These are phyloP conservation scores for Gracilinanus agilis DNA, from an alignment of 2,113 vertebrate species.

Conservation along the genomic window DNA sequence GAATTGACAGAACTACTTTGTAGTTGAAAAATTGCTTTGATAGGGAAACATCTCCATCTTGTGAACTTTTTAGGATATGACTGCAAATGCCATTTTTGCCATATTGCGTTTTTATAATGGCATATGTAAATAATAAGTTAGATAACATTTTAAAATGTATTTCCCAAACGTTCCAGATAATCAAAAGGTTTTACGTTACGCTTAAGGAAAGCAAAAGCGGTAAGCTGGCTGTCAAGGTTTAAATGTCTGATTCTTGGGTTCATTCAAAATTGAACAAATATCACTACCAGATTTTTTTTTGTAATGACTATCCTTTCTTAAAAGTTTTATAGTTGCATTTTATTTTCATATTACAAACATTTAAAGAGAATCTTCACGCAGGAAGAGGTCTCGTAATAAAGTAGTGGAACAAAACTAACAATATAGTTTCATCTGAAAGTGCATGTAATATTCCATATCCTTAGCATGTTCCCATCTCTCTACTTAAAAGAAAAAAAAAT, in stretches of 20 bases:
- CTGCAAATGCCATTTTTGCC: background rate
- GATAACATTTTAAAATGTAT: background rate
- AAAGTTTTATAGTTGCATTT: background rate
- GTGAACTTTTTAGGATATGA: constrained; percentile 21
- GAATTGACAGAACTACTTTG: background rate
- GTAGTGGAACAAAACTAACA: background rate
- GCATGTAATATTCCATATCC: background rate
- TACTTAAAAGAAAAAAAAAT: too few relatives aligned
- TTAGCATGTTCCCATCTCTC: background rate
- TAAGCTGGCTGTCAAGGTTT: background rate
- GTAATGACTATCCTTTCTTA: background rate
- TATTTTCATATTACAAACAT: background rate
- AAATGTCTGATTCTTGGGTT: background rate
- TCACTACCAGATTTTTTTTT: background rate
- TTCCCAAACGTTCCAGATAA: background rate
- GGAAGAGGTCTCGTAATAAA: background rate
- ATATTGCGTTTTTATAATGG: background rate
- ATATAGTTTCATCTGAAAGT: background rate
- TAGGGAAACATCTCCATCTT: constrained; percentile 33
- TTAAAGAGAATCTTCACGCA: background rate
- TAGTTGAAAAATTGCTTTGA: background rate
- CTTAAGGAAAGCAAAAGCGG: background rate
- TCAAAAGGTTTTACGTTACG: constrained; percentile 4
- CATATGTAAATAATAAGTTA: constrained; percentile 9
- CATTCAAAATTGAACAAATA: background rate